phyloP scores from a whole-genome alignment of 92 coral and sea anemone genomes.

The Phenganax marumi region DNA sequence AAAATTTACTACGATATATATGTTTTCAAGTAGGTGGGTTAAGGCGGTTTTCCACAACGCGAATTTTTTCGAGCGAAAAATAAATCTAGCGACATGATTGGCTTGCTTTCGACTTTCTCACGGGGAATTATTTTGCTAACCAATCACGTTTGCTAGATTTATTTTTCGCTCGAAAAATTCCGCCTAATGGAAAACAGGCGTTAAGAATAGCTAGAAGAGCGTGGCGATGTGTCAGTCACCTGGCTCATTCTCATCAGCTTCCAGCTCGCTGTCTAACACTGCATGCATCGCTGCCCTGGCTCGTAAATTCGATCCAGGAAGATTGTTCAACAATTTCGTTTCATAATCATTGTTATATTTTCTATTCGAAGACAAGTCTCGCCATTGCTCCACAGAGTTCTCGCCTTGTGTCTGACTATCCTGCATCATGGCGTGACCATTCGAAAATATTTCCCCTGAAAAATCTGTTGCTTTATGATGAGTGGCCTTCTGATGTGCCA shows the following conservation, averaged over 20 bases:
- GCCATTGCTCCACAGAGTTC: conserved; percentile 7
- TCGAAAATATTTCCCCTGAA: not conserved
- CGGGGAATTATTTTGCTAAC: too few species aligned
- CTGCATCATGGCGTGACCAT: not conserved
- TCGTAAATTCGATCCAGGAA: conserved; percentile 20
- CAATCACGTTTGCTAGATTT: too few species aligned
- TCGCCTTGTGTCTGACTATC: not conserved
- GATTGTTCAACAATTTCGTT: conserved; percentile 24
- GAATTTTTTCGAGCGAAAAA: too few species aligned
- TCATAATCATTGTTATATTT: conserved; percentile 38
- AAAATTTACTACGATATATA: too few species aligned
- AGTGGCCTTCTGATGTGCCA: not conserved
- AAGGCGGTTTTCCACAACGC: too few species aligned
- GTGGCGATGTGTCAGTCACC: not conserved
- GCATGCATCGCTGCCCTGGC: conserved; percentile 27
- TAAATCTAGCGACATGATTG: too few species aligned
- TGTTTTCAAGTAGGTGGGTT: too few species aligned
- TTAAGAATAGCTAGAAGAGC: too few species aligned
- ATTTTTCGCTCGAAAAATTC: too few species aligned
- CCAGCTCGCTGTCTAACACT: conserved; percentile 30
- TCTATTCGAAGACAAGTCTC: conserved; percentile 34
- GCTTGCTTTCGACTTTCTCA: too few species aligned
- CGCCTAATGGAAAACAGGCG: too few species aligned
- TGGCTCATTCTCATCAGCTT: conserved; percentile 14
- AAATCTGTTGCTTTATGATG: not conserved